Evolutionary conservation across 2,797 vertebrate species (phyloP).

Genomic region (Mionectes olivaceus): DNA sequence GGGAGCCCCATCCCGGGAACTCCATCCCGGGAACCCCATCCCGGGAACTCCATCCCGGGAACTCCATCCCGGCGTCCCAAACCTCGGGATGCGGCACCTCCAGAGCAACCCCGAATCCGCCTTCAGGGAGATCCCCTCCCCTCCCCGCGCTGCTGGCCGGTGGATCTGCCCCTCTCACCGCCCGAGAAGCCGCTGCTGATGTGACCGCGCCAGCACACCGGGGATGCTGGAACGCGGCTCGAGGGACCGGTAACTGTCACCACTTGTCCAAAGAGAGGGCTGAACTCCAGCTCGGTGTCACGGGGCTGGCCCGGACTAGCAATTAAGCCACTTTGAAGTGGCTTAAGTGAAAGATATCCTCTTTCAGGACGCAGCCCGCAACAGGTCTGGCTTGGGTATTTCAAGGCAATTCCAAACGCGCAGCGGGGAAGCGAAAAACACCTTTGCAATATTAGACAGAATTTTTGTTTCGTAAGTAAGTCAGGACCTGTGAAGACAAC

Average conservation of each 20-base stretch:
- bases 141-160: not conserved
- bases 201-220: rapidly evolving
- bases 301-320: not conserved
- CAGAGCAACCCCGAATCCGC: not conserved
- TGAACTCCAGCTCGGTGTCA: not conserved
- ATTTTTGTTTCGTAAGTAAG: not conserved
- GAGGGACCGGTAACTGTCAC: not conserved
- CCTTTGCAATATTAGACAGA: not conserved
- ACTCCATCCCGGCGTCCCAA: too few relatives aligned
- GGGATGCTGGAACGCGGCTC: not conserved
- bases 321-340: not conserved
- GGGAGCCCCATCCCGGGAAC: too few relatives aligned
- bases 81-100: not conserved
- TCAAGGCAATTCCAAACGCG: not conserved
- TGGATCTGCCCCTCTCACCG: not conserved
- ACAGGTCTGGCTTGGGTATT: not conserved
- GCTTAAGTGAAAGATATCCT: not conserved
- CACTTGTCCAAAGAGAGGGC: not conserved
- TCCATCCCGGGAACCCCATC: not conserved
- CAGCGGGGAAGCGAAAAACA: not conserved
- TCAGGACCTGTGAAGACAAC: not conserved
- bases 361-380: not conserved
- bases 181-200: rapidly evolving
- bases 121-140: too few relatives aligned
- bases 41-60: too few relatives aligned